These are phyloP conservation scores for Isaurus tuberculatus DNA, from an alignment of 92 coral and sea anemone genomes.

Conservation along the genomic window DNA sequence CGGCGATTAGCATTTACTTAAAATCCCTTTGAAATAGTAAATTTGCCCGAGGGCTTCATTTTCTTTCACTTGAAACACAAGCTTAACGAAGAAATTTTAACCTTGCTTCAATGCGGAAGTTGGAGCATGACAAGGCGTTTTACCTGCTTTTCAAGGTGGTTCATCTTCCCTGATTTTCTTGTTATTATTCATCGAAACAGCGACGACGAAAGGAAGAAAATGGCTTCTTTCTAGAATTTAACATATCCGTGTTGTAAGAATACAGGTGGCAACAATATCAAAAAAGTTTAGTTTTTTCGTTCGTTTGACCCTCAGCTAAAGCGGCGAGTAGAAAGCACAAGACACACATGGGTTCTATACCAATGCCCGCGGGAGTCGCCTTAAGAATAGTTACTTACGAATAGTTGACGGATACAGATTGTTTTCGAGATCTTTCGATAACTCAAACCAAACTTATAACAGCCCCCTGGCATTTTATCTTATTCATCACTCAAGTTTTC, in stretches of 20 bases:
- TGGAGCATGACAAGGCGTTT: neutral
- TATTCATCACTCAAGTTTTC: conserved; percentile 35
- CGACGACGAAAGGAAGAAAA: neutral
- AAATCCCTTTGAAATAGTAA: neutral
- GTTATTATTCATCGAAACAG: no score
- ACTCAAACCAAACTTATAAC: conserved; percentile 19
- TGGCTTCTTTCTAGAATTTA: conserved; percentile 17
- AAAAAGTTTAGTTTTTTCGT: neutral
- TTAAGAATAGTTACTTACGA: neutral
- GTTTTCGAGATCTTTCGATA: conserved; percentile 48
- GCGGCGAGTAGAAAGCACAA: conserved; percentile 35
- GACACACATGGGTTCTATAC: neutral
- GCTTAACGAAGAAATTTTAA: neutral
- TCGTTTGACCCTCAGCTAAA: conserved; percentile 12
- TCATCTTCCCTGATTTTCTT: neutral
- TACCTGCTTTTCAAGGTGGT: neutral
- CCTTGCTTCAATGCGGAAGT: conserved; percentile 1
- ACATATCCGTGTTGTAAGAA: neutral
- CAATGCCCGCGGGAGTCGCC: conserved; percentile 41
- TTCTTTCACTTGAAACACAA: neutral
- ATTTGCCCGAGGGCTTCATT: neutral
- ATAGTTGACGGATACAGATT: conserved; percentile 20
- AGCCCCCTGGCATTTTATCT: conserved; percentile 32
- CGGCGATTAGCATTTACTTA: neutral
- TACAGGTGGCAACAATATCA: neutral